Percentiles rank a stretch among this genome's conserved stretches.
Evolutionary conservation across 2,797 vertebrate genomes (phyloP).

Genomic region (Adrianichthys oophorus): DNA sequence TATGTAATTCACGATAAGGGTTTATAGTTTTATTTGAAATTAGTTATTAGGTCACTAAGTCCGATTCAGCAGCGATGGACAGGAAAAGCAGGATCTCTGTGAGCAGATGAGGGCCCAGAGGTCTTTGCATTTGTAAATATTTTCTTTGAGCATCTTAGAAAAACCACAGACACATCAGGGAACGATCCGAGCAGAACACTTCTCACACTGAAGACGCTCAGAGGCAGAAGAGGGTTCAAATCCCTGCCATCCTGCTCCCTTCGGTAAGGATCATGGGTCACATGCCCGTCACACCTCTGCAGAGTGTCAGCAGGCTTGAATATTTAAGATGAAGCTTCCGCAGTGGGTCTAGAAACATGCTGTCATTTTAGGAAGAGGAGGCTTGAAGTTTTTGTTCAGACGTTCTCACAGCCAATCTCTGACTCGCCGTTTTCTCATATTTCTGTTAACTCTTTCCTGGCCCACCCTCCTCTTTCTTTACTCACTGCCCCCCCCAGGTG

Average conservation of each 20-base stretch:
- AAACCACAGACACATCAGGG: slow-evolving; percentile 33
- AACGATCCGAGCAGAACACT: slow-evolving; percentile 61
- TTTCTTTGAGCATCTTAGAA: slow-evolving; percentile 57
- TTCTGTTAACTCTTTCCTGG: slow-evolving; percentile 4
- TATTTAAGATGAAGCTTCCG: slow-evolving; percentile 41
- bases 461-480: slow-evolving; percentile 3
- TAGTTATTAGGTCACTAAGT: no score
- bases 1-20: not conserved
- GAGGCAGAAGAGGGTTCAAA: slow-evolving; percentile 54
- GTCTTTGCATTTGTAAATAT: slow-evolving; percentile 4
- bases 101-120: no score
- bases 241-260: slow-evolving; percentile 28
- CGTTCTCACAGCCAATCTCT: not conserved
- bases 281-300: slow-evolving; percentile 51
- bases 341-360: slow-evolving; percentile 6
- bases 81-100: no score
- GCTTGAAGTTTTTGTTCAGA: slow-evolving; percentile 9
- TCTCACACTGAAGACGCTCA: slow-evolving; percentile 40
- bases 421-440: no score
- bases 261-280: slow-evolving; percentile 39
- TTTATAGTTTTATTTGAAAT: no score
- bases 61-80: no score
- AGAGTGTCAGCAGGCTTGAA: slow-evolving; percentile 35
- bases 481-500: slow-evolving; percentile 19
- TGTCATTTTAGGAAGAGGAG: slow-evolving; percentile 24